phyloP scores from a whole-genome alignment of 1,140 invertebrate genomes.

The Papilio dardanus region DNA sequence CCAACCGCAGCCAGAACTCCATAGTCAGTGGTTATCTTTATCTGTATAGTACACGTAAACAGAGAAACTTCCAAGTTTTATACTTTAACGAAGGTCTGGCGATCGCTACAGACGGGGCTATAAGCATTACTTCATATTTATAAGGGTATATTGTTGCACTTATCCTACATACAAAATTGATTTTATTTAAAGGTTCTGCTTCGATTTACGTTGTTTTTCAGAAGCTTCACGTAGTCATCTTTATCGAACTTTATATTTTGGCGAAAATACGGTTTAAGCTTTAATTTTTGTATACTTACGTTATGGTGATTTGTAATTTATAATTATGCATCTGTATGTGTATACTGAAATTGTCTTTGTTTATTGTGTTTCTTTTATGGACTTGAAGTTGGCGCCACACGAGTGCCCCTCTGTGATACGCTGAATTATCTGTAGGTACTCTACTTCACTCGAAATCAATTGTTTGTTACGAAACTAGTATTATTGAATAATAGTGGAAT shows the following conservation, averaged over 20 bases:
- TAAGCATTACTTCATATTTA: neutral
- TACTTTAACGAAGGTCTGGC: no score
- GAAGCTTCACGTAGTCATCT: neutral
- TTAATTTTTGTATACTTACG: neutral
- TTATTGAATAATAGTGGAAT: neutral
- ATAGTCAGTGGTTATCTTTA: no score
- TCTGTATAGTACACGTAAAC: no score
- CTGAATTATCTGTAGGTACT: neutral
- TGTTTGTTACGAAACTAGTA: neutral
- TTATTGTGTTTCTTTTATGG: neutral
- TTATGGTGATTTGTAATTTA: neutral
- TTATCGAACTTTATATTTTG: neutral
- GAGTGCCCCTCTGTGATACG: neutral
- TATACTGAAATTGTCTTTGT: neutral
- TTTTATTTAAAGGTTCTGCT: neutral
- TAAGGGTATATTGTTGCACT: neutral
- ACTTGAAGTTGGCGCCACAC: neutral
- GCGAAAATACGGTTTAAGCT: neutral
- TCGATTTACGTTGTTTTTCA: neutral
- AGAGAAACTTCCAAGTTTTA: no score
- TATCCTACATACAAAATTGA: slow-evolving; percentile 7
- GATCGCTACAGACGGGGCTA: no score
- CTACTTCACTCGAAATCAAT: neutral
- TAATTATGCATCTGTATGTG: neutral
- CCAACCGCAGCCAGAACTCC: no score